Percentiles rank a stretch among this genome's conserved stretches.
Evolutionary conservation across 2,113 vertebrate genomes (phyloP).

Genomic region (Trachemys scripta): DNA sequence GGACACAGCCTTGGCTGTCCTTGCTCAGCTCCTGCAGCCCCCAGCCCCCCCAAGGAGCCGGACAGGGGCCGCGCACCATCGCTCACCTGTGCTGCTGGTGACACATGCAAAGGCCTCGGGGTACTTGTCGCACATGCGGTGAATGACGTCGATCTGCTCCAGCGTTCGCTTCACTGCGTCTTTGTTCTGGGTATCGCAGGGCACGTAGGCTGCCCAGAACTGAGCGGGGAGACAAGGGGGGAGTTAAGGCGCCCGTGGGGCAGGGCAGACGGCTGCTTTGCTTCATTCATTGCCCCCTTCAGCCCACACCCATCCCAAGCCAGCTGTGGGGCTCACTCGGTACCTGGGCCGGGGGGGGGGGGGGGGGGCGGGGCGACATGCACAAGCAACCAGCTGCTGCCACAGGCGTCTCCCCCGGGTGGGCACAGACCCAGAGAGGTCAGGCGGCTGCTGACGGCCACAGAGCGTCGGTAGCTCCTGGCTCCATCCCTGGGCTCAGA

Average conservation of each 20-base stretch:
- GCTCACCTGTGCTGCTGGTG: constrained; percentile 78
- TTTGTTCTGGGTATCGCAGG: constrained; percentile 91
- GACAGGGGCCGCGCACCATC: too few species aligned
- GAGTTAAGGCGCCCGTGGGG: not conserved
- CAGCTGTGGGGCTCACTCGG: not conserved
- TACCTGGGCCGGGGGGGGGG: fast-evolving
- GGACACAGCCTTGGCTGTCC: not conserved
- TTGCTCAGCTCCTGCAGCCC: not conserved
- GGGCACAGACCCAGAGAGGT: not conserved
- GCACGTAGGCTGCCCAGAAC: constrained; percentile 94
- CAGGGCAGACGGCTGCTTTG: fast-evolving
- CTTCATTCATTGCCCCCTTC: fast-evolving
- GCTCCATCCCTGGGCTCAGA: not conserved
- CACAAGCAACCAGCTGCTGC: not conserved
- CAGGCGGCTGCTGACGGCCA: not conserved
- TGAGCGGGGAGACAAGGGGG: not conserved
- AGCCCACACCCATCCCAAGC: not conserved
- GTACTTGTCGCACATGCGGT: constrained; percentile 90
- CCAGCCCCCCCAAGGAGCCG: too few species aligned
- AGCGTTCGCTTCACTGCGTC: constrained; percentile 90
- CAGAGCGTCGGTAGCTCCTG: not conserved
- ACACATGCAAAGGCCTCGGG: constrained; percentile 86
- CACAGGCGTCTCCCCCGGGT: fast-evolving
- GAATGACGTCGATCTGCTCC: constrained; percentile 95
- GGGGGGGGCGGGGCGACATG: not conserved